Base-by-base conservation (phyloP, 2,888 invertebrate genomes). In the Drosophila borborema region DNA sequence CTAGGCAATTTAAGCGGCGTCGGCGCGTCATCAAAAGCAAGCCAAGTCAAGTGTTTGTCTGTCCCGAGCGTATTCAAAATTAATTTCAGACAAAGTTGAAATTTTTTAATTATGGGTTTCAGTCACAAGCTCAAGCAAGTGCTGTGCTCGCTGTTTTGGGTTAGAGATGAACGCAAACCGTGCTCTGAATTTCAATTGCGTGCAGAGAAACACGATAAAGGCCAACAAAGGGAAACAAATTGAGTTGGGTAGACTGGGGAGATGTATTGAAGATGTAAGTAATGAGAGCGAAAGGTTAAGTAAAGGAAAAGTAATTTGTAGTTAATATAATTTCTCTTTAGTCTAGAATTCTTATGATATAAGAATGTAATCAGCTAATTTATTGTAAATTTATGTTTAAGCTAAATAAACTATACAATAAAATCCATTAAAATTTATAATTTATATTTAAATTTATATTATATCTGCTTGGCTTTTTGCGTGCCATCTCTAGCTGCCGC, bases 31-130 rank as follows among this genome's bases (percentile, higher is more conserved):
- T 86, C 86, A 86, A 86, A 86, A 89, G 86, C 82, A 72, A 69
- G 70, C 46, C 82, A 82, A 82, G 86, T 88, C 89, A 88, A 86
- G 89, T 88, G 86, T 83, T 79, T 80, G 75, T 62, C 63, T 59
- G 77, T 64, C 58, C 41, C 34, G 53, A 63, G 49, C 43, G 82
- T 87, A 81, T 87, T 81, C 81, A 85, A 87, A 89, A 87, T 87
- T 89, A 87, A 87, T 87, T 87, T 89, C 86, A 87, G 80, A 71
- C 83, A 77, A 81, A 80, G 82, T 77, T 89, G 66, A 81, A 87
- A 81, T 76, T 87, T 87, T 87, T 87, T 87, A 87, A 87, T 87
- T 87, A 87, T 78, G 80, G 89, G 86, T 87, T 81, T 56, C 80
- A 84, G 62, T 80, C 80, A 69, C 73, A 67, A 67, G 40, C 60